These are phyloP conservation scores for Mesorhabditis spiculigera DNA, from an alignment of 2,888 invertebrate species.

Conservation along the genomic window DNA sequence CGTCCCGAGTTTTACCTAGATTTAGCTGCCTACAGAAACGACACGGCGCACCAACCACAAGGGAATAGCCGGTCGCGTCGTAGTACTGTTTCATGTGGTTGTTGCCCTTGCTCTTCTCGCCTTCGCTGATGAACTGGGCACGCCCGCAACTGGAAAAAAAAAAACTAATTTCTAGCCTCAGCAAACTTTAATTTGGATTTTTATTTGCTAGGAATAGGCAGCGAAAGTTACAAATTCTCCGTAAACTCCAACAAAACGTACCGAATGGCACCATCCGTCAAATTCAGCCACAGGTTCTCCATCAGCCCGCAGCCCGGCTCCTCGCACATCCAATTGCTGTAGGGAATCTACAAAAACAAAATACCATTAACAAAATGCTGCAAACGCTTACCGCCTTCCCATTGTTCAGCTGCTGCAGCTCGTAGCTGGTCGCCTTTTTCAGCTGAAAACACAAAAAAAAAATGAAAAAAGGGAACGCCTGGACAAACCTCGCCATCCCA, in stretches of 20 bases:
- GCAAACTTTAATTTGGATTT: too few relatives aligned
- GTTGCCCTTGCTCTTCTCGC: slow-evolving; percentile 71
- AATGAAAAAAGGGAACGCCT: too few relatives aligned
- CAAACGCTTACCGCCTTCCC: slow-evolving; percentile 13
- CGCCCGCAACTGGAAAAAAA: slow-evolving; percentile 45
- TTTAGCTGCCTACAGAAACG: slow-evolving; percentile 64
- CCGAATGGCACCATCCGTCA: slow-evolving; percentile 75
- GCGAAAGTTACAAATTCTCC: neutral
- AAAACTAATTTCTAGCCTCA: too few relatives aligned
- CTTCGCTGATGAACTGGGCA: slow-evolving; percentile 37
- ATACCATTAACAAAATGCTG: neutral
- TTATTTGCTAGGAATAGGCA: too few relatives aligned
- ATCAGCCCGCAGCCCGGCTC: slow-evolving; percentile 84
- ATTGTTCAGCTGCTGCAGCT: slow-evolving; percentile 33
- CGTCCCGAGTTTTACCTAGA: slow-evolving; percentile 91
- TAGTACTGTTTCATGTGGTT: slow-evolving; percentile 92
- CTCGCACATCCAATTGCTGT: slow-evolving; percentile 76
- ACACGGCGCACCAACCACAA: slow-evolving; percentile 65
- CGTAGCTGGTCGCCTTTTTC: slow-evolving; percentile 37
- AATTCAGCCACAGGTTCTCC: slow-evolving; percentile 92
- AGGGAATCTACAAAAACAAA: slow-evolving; percentile 71
- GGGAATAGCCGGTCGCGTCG: slow-evolving; percentile 72
- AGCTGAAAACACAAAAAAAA: slow-evolving; percentile 14
- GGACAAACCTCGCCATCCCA: slow-evolving; percentile 31
- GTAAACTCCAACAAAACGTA: slow-evolving; percentile 67